Percentiles rank a stretch among this genome's conserved stretches.
Conservation (phyloP, 2,113 vertebrate species). For the Tenebrosternarchus preto region DNA sequence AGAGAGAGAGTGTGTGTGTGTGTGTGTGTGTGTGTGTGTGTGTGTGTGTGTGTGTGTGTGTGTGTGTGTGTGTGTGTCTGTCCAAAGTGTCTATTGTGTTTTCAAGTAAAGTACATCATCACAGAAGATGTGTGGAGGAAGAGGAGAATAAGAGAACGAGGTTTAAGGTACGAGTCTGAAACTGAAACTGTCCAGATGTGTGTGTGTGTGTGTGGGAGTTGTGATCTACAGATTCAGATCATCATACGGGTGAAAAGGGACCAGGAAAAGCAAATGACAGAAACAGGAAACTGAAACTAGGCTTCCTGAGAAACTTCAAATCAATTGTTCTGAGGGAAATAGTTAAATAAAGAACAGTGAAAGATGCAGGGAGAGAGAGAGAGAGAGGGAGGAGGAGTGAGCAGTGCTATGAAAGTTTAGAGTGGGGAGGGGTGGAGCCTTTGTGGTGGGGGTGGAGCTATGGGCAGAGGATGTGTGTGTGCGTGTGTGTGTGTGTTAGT, state of each 20-base stretch:
- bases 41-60: neutral
- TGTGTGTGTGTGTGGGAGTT: conserved; percentile 10
- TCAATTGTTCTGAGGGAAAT: too few species aligned
- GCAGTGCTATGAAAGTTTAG: neutral
- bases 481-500: neutral
- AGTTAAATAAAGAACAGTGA: conserved; percentile 3
- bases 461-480: neutral
- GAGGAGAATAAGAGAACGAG: too few species aligned
- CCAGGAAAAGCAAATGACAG: too few species aligned
- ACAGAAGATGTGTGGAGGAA: too few species aligned
- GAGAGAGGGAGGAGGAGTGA: neutral
- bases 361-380: neutral
- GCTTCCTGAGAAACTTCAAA: too few species aligned
- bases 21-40: too few species aligned
- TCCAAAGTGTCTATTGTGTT: conserved; percentile 1
- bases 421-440: neutral
- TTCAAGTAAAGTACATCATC: too few species aligned
- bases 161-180: too few species aligned
- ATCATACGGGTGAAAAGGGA: too few species aligned
- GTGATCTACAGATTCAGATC: conserved; percentile 69
- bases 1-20: neutral
- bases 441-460: conserved; percentile 31
- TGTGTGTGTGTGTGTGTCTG: conserved; percentile 34
- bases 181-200: neutral
- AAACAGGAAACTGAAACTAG: neutral